Percentiles rank a stretch among this genome's conserved stretches.
Conservation (phyloP, 2,113 vertebrate species). For the Apaloderma vittatum region DNA sequence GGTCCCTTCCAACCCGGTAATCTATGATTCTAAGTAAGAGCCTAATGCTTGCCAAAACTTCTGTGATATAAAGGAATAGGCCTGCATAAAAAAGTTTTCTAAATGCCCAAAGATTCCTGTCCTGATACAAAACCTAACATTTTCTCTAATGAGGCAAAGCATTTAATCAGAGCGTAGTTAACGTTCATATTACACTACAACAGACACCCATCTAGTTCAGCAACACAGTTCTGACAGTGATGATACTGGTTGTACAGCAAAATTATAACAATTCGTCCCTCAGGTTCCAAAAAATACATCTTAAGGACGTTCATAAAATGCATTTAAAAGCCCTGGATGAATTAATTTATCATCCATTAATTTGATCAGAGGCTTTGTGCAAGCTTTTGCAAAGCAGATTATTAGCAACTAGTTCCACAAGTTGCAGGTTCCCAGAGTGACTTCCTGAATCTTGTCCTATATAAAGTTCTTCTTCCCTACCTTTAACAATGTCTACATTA, state of each 20-base stretch:
- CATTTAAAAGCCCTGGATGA: neutral
- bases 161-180: neutral
- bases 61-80: neutral
- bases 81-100: neutral
- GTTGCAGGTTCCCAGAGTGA: neutral
- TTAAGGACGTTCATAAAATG: neutral
- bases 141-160: neutral
- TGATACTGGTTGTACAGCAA: accelerated
- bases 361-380: neutral
- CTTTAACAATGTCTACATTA: conserved; percentile 1
- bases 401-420: neutral
- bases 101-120: neutral
- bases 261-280: neutral
- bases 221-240: accelerated
- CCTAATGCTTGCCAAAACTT: neutral
- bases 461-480: neutral
- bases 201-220: neutral
- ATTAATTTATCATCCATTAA: neutral
- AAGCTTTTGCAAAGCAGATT: neutral
- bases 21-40: too few relatives aligned
- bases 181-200: neutral
- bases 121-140: neutral
- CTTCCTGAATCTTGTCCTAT: neutral
- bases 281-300: neutral
- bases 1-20: too few relatives aligned